Evolutionary conservation across 1,140 invertebrate species (phyloP).

Genomic region (Cydia fagiglandana): DNA sequence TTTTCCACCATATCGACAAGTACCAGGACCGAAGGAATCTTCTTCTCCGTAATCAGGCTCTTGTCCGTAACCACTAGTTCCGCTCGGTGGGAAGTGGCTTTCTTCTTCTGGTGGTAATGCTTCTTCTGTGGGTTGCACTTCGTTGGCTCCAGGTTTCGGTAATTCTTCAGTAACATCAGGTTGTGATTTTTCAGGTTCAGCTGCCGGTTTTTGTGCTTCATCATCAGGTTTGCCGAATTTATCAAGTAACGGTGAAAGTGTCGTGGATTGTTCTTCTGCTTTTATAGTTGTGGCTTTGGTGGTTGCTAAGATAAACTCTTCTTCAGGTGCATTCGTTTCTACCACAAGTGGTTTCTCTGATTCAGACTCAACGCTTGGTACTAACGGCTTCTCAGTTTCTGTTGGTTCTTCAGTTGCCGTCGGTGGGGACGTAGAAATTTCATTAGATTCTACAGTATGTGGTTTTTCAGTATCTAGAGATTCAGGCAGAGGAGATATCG

Average conservation of each 20-base stretch:
- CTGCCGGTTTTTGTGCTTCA: constrained; percentile 44
- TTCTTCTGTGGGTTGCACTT: constrained; percentile 58
- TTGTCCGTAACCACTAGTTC: constrained; percentile 77
- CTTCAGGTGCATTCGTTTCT: constrained; percentile 48
- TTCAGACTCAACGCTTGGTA: not conserved
- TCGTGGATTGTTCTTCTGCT: constrained; percentile 46
- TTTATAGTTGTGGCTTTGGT: constrained; percentile 52
- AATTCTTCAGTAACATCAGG: constrained; percentile 49
- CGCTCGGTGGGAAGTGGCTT: constrained; percentile 68
- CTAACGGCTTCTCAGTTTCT: constrained; percentile 29
- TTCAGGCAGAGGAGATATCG: not conserved
- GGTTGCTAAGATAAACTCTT: constrained; percentile 47
- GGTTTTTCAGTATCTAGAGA: not conserved
- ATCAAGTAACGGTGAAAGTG: constrained; percentile 42
- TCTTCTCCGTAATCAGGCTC: constrained; percentile 86
- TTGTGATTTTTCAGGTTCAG: constrained; percentile 51
- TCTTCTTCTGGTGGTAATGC: constrained; percentile 61
- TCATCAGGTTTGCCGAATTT: constrained; percentile 51
- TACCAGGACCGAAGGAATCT: constrained; percentile 90
- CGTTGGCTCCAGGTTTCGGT: constrained; percentile 53
- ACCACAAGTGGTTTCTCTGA: constrained; percentile 37
- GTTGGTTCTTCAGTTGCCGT: constrained; percentile 8
- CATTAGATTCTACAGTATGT: constrained; percentile 7
- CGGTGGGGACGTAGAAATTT: not conserved
- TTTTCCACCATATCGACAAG: constrained; percentile 94